Percentiles rank a stretch among this genome's conserved stretches.
Conservation (phyloP, 2,113 vertebrate genomes). For the Gasterosteus aculeatus region DNA sequence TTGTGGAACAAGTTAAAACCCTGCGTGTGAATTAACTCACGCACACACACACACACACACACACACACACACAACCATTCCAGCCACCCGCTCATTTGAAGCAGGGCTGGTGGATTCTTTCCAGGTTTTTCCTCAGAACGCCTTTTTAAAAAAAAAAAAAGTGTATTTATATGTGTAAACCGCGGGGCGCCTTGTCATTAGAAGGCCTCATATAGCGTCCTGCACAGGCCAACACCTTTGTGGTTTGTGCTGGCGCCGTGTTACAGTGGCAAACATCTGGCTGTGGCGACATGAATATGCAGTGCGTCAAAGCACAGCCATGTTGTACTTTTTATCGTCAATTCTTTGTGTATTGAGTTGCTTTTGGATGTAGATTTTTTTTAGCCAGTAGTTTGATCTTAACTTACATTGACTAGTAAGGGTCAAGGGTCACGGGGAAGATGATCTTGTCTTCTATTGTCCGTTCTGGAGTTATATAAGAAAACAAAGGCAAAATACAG, state of each 20-base stretch:
- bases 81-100: slow-evolving; percentile 65
- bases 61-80: slow-evolving; percentile 29
- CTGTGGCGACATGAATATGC: not conserved
- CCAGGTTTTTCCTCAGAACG: slow-evolving; percentile 54
- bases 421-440: too few species aligned
- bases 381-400: too few species aligned
- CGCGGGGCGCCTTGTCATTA: slow-evolving; percentile 76
- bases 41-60: slow-evolving; percentile 14
- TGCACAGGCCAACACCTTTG: slow-evolving; percentile 33
- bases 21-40: slow-evolving; percentile 31
- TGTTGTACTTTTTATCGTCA: not conserved
- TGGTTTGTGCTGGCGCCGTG: slow-evolving; percentile 10
- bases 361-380: not conserved
- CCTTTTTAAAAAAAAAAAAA: slow-evolving; percentile 2
- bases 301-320: not conserved
- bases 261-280: slow-evolving; percentile 11
- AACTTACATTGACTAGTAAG: too few species aligned
- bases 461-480: too few species aligned
- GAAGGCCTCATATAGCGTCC: slow-evolving; percentile 53
- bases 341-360: not conserved
- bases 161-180: slow-evolving; percentile 71
- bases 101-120: slow-evolving; percentile 32
- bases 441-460: too few species aligned
- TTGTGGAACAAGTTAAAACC: slow-evolving; percentile 30
- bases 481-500: too few species aligned